Base-by-base conservation (phyloP, 2,888 invertebrate species). In the Clunio marinus region DNA sequence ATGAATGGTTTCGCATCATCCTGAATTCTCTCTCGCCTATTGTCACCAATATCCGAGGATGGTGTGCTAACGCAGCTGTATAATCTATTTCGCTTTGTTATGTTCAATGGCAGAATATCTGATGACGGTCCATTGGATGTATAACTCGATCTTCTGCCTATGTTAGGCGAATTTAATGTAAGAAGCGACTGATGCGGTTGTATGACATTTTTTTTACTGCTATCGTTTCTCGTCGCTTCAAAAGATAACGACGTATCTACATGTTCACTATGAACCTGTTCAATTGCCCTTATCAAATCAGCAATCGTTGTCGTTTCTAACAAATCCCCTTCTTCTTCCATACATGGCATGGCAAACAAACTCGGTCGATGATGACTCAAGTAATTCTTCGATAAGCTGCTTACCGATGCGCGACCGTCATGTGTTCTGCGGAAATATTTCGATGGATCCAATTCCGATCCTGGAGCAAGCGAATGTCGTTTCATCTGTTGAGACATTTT, bases 281-380 rank as follows among this genome's bases (percentile, higher is more conserved):
- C 87, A 59, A 93, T 78, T 0, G 90, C 91, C 69, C 91, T 81
- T 25, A 93, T 82, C 67, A 93, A 83, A 77, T 93, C 91, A 1
- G 91, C 92, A 13, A 93, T 82, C 22, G 91, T 89, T 0, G 92
- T 92, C 73, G 90, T 87, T 76, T 92, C 92, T 68, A 92, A 79
- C 10, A 91, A 83, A 73, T 77, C 74, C 70, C 75, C 74, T 35
- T 78, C 76, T 10, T 71, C 62, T 46, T 70, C 70, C 8, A 25
- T n/a, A 69, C 75, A 75, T 22, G 76, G 73, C 1, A 75, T 73
- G 5, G 77, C 75, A 66, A 77, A 84, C 55, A 81, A 74, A 72
- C 81, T 82, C 10, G 76, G 77, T 28, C 81, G 78, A 45, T 81
- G 81, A 69, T 80, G 73, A 71, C 41, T 65, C 22, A 72, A 67